These are phyloP conservation scores for Plusia festucae DNA, from an alignment of 2,888 invertebrate genomes.

Conservation along the genomic window DNA sequence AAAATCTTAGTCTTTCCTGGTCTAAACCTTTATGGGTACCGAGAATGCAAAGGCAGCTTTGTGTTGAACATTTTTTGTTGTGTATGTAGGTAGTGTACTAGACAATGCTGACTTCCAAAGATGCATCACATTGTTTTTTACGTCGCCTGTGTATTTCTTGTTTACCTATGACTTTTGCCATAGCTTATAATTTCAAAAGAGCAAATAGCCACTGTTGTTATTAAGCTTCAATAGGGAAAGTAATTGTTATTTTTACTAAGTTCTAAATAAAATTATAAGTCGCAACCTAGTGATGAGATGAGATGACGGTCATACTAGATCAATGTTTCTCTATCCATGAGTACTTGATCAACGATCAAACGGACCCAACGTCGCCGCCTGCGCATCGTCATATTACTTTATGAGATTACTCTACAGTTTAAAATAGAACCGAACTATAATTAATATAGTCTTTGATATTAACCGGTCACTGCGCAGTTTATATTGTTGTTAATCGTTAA, in stretches of 20 bases:
- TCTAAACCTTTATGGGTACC: slow-evolving; percentile 36
- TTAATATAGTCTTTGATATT: slow-evolving; percentile 36
- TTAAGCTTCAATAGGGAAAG: not conserved
- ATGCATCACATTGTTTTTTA: not conserved
- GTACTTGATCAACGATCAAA: slow-evolving; percentile 43
- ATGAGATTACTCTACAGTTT: slow-evolving; percentile 47
- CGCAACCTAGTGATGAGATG: not conserved
- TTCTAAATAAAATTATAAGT: too few species aligned
- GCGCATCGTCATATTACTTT: slow-evolving; percentile 51
- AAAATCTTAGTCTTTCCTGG: slow-evolving; percentile 23
- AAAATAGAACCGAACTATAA: slow-evolving; percentile 40
- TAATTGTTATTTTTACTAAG: not conserved
- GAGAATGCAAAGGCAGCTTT: slow-evolving; percentile 17
- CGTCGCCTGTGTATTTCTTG: not conserved
- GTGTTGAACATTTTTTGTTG: not conserved
- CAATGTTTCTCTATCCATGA: not conserved
- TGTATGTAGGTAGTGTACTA: too few species aligned
- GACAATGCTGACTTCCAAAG: not conserved
- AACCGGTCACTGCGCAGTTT: slow-evolving; percentile 41
- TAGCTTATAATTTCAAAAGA: not conserved
- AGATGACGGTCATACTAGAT: not conserved
- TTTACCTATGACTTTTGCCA: not conserved
- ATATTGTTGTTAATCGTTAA: slow-evolving; percentile 37
- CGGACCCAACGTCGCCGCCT: slow-evolving; percentile 40
- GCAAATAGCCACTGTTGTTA: not conserved